Conservation (phyloP, 2,888 invertebrate genomes). For the Eristalinus aeneus region DNA sequence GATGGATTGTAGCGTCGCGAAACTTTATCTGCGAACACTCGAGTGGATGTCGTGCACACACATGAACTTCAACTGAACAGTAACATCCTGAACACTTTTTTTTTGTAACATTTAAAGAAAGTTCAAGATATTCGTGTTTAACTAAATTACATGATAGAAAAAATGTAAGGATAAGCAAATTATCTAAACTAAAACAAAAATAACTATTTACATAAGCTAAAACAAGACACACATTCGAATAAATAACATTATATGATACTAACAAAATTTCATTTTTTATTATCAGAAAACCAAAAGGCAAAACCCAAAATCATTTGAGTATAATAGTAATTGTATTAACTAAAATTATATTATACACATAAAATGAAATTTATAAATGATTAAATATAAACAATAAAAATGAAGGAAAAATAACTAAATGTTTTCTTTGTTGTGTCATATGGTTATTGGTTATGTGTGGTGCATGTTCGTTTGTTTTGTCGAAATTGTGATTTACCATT, state of each 20-base stretch:
- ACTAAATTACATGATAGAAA: slow-evolving; percentile 28
- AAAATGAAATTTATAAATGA: slow-evolving; percentile 71
- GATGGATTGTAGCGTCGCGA: slow-evolving; percentile 46
- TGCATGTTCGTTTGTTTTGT: too few relatives aligned
- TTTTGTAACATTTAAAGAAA: slow-evolving; percentile 7
- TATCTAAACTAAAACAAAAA: slow-evolving; percentile 58
- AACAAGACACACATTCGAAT: slow-evolving; percentile 63
- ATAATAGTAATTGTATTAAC: slow-evolving; percentile 69
- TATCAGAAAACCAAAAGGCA: slow-evolving; percentile 49
- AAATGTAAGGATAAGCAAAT: slow-evolving; percentile 35
- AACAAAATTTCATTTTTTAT: slow-evolving; percentile 70
- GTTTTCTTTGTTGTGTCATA: not conserved
- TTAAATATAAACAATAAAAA: slow-evolving; percentile 69
- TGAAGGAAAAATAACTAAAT: slow-evolving; percentile 44
- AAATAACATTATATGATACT: slow-evolving; percentile 55
- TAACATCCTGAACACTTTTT: not conserved
- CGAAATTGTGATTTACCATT: too few relatives aligned
- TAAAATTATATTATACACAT: slow-evolving; percentile 70
- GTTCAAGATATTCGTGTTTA: slow-evolving; percentile 15
- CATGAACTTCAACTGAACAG: not conserved
- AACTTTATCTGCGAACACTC: slow-evolving; percentile 14
- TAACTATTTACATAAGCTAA: slow-evolving; percentile 62
- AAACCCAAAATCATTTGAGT: slow-evolving; percentile 49
- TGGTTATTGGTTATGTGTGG: too few relatives aligned
- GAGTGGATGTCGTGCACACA: slow-evolving; percentile 16